Base-by-base conservation (phyloP, 2,888 invertebrate genomes). In the Tuta absoluta region DNA sequence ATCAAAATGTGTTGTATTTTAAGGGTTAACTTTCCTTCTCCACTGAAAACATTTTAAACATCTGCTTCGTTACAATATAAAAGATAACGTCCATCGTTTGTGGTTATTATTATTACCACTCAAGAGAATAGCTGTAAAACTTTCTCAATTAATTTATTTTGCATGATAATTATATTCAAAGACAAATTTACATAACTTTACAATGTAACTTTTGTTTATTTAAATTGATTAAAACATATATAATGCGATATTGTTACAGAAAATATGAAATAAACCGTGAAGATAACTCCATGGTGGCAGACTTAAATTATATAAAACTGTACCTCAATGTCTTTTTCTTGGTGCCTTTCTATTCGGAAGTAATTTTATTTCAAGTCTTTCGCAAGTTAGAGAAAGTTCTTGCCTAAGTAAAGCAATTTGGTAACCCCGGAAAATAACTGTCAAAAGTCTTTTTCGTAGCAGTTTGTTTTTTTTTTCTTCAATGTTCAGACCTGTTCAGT, bases 221-320 rank as follows among this genome's bases (percentile, higher is more conserved):
- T 4, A 28, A 28, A 5, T 28, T 28, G 5, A 28, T 28, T 2
- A 28, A n/a, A n/a, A n/a, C n/a, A n/a, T n/a, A n/a, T n/a, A n/a
- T n/a, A n/a, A n/a, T n/a, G n/a, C n/a, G n/a, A n/a, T n/a, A n/a
- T n/a, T n/a, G n/a, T n/a, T n/a, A n/a, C n/a, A n/a, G n/a, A n/a
- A n/a, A n/a, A n/a, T n/a, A n/a, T n/a, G n/a, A n/a, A n/a, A n/a
- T n/a, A n/a, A n/a, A n/a, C n/a, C n/a, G n/a, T 28, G 28, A 28
- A 28, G 28, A 33, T 8, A 7, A 33, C 10, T 33, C 10, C 8
- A 33, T 10, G 33, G 33, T 33, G 4, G 4, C 33, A 8, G 62
- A 66, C 63, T 63, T 65, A 74, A 74, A 77, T 77, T 71, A 68
- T 65, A 72, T 70, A 68, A 75, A 62, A 75, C 72, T 70, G 67